Percentiles rank a stretch among this genome's conserved stretches.
These are phyloP conservation scores for Orius insidiosus DNA, from an alignment of 1,140 invertebrate genomes.

Conservation along the genomic window DNA sequence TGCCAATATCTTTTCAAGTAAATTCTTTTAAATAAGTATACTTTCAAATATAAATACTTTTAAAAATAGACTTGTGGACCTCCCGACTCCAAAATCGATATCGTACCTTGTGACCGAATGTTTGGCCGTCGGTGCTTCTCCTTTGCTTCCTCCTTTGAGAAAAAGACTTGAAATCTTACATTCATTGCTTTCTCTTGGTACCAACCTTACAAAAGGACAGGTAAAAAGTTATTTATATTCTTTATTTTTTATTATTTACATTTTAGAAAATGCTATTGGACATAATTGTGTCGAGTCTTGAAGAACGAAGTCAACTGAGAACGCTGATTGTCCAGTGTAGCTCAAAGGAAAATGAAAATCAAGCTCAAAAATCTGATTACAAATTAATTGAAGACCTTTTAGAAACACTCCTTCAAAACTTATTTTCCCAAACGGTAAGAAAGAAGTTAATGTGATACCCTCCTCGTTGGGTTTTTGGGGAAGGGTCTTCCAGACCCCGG, in stretches of 20 bases:
- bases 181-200: conserved; percentile 36
- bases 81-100: conserved; percentile 33
- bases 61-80: conserved; percentile 35
- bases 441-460: no score
- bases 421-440: conserved; percentile 18
- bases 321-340: conserved; percentile 32
- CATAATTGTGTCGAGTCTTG: conserved; percentile 41
- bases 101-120: conserved; percentile 37
- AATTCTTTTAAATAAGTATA: background rate
- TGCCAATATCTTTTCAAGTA: conserved; percentile 36
- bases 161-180: conserved; percentile 41
- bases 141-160: conserved; percentile 38
- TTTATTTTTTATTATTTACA: background rate
- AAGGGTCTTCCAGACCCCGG: no score
- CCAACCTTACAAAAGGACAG: conserved; percentile 38
- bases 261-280: conserved; percentile 36
- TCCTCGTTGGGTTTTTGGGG: no score
- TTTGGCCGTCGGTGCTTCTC: conserved; percentile 36
- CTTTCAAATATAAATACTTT: background rate
- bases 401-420: conserved; percentile 36
- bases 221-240: conserved; percentile 21
- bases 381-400: conserved; percentile 33
- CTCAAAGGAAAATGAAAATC: conserved; percentile 6
- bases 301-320: conserved; percentile 40
- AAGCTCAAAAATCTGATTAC: conserved; percentile 22